phyloP scores from a whole-genome alignment of 2,888 invertebrate genomes.

The Pardosa pseudoannulata region DNA sequence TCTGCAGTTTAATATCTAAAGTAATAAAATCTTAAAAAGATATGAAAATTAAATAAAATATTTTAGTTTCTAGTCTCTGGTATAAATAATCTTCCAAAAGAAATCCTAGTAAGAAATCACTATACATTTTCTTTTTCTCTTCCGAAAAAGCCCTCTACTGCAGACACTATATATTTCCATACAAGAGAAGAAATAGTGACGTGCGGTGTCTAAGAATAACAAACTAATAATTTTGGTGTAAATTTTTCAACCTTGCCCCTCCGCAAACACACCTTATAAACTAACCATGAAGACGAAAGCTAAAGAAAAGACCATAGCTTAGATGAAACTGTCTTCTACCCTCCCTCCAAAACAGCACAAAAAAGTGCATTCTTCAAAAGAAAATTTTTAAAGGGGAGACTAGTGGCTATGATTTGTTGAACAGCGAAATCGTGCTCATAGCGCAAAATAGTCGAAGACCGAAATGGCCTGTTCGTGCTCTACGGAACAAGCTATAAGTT shows the following conservation, averaged over 20 bases:
- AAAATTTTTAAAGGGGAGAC: slow-evolving; percentile 32
- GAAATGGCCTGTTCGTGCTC: background rate
- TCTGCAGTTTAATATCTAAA: too few species aligned
- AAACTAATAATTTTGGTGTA: background rate
- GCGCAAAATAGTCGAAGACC: slow-evolving; percentile 18
- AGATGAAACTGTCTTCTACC: background rate
- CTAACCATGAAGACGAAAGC: background rate
- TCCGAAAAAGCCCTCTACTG: too few species aligned
- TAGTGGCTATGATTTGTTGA: slow-evolving; percentile 40
- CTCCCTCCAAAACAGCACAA: too few species aligned
- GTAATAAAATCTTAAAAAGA: too few species aligned
- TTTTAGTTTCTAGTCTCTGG: too few species aligned
- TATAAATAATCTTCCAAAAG: too few species aligned
- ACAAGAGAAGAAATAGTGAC: background rate
- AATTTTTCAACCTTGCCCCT: background rate
- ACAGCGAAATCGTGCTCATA: slow-evolving; percentile 53
- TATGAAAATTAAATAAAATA: too few species aligned
- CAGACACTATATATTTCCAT: too few species aligned
- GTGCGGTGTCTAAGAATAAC: background rate
- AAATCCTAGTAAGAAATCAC: too few species aligned
- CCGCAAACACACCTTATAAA: too few species aligned
- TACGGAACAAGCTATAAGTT: slow-evolving; percentile 23
- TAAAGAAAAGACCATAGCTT: background rate
- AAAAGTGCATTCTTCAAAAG: background rate
- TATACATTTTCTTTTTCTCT: too few species aligned